Base-by-base conservation (phyloP, 2,888 invertebrate species). In the Agrypnus murinus region DNA sequence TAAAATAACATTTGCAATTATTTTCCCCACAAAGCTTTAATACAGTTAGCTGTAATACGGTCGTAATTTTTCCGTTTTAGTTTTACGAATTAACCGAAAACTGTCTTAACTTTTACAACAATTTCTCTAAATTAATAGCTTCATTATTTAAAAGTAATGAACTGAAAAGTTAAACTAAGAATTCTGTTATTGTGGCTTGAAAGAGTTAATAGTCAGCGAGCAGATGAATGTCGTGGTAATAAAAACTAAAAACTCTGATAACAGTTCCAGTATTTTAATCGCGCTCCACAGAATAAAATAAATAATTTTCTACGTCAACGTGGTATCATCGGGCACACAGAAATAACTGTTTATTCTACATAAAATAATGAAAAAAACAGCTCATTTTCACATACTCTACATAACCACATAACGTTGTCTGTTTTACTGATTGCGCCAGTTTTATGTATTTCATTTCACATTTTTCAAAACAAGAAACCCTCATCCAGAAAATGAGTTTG, bases 71-170 rank as follows among this genome's bases (percentile, higher is more conserved):
- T 12, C 31, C 10, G 6, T 19, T 15, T 31, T 32, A 14, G 31
- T 12, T 50, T 31, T 10, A 6, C 5, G 50, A 14, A 53, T 53
- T 53, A 53, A n/a, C 14, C 12, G 32, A 12, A 53, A 48, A 48
- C 48, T 34, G 53, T 14, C 34, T 53, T 53, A 53, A 34, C 55
- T 36, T 55, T 55, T 36, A 10, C 34, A 55, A 10, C 36, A 55
- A 55, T 17, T 55, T 55, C 15, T 55, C 55, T 15, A 15, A 1
- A 55, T 55, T n/a, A 55, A 36, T 55, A 17, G 12, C n/a, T 50
- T 50, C 50, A 50, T 50, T 50, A 50, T 50, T 50, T 50, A 25
- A 10, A 50, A 50, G 32, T 50, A 55, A 36, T 55, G 36, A 55
- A 55, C 55, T 36, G 36, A 36, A 55, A 55, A 55, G 36, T 55